phyloP scores from a whole-genome alignment of 2,888 invertebrate genomes.

The Callosobruchus maculatus region DNA sequence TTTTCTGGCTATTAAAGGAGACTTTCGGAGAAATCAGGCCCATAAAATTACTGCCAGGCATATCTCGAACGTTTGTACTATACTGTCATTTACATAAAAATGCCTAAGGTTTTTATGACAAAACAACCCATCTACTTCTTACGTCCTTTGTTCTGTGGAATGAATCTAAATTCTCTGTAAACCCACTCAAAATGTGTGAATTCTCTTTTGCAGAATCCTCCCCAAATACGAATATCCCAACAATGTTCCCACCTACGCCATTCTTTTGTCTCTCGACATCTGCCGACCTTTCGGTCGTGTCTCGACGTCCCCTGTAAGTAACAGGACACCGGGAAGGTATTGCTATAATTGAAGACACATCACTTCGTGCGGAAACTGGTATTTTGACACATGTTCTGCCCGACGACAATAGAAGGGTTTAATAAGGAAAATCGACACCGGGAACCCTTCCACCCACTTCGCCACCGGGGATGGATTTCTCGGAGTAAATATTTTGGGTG shows the following conservation, averaged over 20 bases:
- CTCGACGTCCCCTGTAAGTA: background rate
- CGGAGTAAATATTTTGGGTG: background rate
- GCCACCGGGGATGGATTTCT: background rate
- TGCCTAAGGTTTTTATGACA: too few relatives aligned
- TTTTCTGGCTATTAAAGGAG: too few relatives aligned
- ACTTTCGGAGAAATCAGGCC: too few relatives aligned
- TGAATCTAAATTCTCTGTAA: too few relatives aligned
- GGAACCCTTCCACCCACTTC: conserved; percentile 1
- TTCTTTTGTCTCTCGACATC: background rate
- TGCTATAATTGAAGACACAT: background rate
- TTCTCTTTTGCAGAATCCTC: too few relatives aligned
- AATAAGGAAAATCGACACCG: conserved; percentile 8
- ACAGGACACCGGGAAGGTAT: conserved; percentile 1
- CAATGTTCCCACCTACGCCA: background rate
- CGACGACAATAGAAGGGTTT: conserved; percentile 9
- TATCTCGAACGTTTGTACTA: too few relatives aligned
- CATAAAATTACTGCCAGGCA: too few relatives aligned
- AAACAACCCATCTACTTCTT: too few relatives aligned
- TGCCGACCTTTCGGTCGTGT: background rate
- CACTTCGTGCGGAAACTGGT: background rate
- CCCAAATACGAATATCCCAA: background rate
- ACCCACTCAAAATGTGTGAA: too few relatives aligned
- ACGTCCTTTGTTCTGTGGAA: too few relatives aligned
- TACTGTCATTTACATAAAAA: too few relatives aligned
- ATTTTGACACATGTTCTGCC: conserved; percentile 6